phyloP scores from a whole-genome alignment of 2,113 vertebrate species.

The Tragelaphus imberbis region DNA sequence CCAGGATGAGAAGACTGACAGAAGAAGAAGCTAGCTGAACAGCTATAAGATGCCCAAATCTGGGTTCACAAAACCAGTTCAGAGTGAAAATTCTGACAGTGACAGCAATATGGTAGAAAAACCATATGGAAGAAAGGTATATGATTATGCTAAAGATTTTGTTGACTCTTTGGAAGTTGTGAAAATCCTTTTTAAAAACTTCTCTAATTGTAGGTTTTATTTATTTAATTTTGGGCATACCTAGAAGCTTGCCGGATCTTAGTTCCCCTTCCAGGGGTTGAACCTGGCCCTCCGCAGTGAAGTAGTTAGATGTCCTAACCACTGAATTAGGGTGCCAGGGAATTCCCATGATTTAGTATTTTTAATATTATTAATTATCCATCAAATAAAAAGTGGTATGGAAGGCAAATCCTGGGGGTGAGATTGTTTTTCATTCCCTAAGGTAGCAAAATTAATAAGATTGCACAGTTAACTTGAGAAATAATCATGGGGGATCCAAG shows the following conservation, averaged over 20 bases:
- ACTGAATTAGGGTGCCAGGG: not conserved
- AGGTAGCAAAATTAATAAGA: slow-evolving; percentile 1
- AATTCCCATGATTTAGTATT: not conserved
- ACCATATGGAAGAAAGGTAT: slow-evolving; percentile 95
- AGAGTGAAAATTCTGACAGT: slow-evolving; percentile 89
- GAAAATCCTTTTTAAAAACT: not conserved
- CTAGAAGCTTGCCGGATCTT: not conserved
- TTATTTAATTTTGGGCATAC: not conserved
- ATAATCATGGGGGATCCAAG: not conserved
- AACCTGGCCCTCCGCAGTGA: not conserved
- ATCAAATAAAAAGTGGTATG: not conserved
- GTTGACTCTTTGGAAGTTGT: not conserved
- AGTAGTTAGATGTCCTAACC: not conserved
- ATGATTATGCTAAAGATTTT: not conserved
- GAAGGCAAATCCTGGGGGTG: not conserved
- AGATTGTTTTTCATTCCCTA: not conserved
- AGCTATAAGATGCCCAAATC: slow-evolving; percentile 98
- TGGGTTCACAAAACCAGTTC: slow-evolving; percentile 86
- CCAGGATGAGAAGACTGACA: slow-evolving; percentile 90
- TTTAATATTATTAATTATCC: slow-evolving; percentile 1
- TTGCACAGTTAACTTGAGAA: not conserved
- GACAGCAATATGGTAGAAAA: slow-evolving; percentile 99
- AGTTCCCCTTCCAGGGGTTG: not conserved
- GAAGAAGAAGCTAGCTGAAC: slow-evolving; percentile 89
- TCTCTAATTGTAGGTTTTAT: not conserved